A percentile compares a stretch with the other conserved stretches of the same genome.
Conservation (phyloP, 2,113 vertebrate species). For the Martes martes region DNA sequence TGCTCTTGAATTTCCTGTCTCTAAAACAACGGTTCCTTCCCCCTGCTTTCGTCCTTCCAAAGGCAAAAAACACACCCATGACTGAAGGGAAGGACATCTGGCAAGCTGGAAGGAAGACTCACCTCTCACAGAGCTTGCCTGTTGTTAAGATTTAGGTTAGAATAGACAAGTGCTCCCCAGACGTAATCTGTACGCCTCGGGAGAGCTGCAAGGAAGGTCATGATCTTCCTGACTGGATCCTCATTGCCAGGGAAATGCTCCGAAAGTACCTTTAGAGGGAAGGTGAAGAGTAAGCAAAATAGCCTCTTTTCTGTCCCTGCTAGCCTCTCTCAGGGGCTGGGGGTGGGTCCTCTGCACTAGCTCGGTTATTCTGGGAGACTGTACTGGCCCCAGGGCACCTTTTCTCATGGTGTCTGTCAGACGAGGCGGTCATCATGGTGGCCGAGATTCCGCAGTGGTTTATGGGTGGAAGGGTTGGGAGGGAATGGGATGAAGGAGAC, state of each 20-base stretch:
- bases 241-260: background rate
- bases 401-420: background rate
- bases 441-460: background rate
- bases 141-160: background rate
- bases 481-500: background rate
- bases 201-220: background rate
- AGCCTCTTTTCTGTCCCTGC: background rate
- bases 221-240: background rate
- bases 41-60: background rate
- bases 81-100: background rate
- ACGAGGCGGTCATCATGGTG: accelerated
- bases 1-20: background rate
- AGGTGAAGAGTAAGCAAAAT: background rate
- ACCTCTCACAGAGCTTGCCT: background rate
- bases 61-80: background rate
- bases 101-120: background rate
- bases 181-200: background rate
- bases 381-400: background rate
- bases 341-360: no score
- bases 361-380: background rate
- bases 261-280: background rate
- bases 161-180: background rate
- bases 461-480: background rate
- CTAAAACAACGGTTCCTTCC: background rate
- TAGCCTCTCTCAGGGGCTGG: background rate